These are phyloP conservation scores for Sebastes reedi DNA, from an alignment of 2,797 vertebrate genomes.

Conservation along the genomic window DNA sequence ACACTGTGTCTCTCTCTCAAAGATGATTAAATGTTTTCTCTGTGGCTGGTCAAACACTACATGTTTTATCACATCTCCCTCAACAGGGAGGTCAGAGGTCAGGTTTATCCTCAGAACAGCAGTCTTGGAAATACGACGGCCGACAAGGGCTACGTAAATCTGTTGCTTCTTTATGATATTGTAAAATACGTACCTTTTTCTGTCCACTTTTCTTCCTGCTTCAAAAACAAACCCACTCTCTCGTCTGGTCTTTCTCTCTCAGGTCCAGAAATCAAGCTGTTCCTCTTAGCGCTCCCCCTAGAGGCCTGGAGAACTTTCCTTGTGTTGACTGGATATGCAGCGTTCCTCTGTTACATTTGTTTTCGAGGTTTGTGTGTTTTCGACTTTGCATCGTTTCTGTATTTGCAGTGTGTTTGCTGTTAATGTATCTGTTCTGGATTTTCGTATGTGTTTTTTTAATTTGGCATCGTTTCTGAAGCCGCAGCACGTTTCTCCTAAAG, in stretches of 20 bases:
- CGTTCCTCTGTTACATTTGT: background rate
- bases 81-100: slow-evolving; percentile 3
- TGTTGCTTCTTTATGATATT: background rate
- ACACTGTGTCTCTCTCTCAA: background rate
- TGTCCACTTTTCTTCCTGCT: background rate
- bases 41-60: background rate
- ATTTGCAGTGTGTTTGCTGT: background rate
- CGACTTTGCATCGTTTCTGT: background rate
- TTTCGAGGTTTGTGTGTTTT: background rate
- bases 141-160: background rate
- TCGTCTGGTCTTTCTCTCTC: background rate
- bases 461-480: background rate
- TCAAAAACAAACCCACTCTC: background rate
- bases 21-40: background rate
- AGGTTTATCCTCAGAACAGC: background rate
- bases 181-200: background rate
- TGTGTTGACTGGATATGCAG: too few relatives aligned
- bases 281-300: background rate
- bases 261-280: background rate
- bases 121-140: background rate
- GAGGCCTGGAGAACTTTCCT: background rate
- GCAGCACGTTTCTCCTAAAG: background rate
- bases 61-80: background rate
- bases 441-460: background rate
- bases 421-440: background rate